A percentile compares a stretch with the other conserved stretches of the same genome.
Conservation (phyloP, 2,797 vertebrate species). For the Chlorospingus flavigularis region DNA sequence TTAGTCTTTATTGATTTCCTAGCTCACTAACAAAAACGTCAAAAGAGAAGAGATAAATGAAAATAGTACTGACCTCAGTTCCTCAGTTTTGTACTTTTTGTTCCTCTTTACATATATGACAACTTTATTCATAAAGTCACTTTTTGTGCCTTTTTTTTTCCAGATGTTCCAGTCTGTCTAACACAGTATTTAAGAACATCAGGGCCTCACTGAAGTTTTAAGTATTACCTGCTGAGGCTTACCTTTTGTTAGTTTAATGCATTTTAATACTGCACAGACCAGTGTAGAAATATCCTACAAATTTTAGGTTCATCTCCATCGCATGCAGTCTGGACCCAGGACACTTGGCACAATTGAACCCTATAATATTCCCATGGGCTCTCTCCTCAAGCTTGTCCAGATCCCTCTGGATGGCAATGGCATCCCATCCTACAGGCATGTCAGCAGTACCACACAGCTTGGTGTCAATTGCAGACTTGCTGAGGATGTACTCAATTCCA, state of each 20-base stretch:
- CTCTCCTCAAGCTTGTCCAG: neutral
- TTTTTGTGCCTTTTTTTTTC: neutral
- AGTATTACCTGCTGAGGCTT: neutral
- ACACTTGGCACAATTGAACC: rapidly evolving
- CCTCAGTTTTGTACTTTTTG: slow-evolving; percentile 31
- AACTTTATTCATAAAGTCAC: neutral
- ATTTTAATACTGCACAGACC: neutral
- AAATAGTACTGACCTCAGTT: slow-evolving; percentile 40
- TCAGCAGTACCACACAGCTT: neutral
- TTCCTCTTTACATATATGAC: neutral
- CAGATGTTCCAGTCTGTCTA: neutral
- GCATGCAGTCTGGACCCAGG: neutral
- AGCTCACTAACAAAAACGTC: slow-evolving; percentile 59
- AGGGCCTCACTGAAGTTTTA: neutral
- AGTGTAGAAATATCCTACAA: neutral
- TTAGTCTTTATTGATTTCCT: slow-evolving; percentile 64
- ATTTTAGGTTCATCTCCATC: neutral
- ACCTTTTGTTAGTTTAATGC: neutral
- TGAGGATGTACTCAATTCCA: neutral
- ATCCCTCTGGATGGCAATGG: neutral
- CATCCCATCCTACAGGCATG: neutral
- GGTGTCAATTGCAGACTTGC: neutral
- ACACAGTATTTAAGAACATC: neutral
- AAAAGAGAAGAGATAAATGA: slow-evolving; percentile 61
- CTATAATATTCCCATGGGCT: neutral